These are phyloP conservation scores for Drosophila paramelanica DNA, from an alignment of 2,888 invertebrate species.

Conservation along the genomic window DNA sequence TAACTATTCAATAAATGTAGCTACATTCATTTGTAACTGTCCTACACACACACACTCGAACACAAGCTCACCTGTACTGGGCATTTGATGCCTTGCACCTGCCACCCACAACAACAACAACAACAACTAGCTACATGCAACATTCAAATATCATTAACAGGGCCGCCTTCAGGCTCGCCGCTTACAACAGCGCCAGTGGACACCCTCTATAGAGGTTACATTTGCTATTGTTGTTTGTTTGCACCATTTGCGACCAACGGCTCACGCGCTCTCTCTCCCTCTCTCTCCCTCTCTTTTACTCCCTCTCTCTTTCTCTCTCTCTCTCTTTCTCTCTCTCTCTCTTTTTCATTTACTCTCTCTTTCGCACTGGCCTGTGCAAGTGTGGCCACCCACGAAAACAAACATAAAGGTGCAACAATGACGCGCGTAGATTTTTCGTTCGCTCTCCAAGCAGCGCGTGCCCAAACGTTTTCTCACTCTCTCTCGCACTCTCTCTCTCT, in stretches of 20 bases:
- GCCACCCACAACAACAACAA: constrained; percentile 8
- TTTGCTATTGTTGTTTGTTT: constrained; percentile 76
- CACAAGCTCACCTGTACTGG: background rate
- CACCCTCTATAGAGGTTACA: constrained; percentile 79
- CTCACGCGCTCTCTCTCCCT: background rate
- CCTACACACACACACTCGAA: background rate
- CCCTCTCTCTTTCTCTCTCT: constrained; percentile 11
- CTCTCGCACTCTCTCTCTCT: constrained; percentile 20
- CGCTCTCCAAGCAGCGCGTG: constrained; percentile 40
- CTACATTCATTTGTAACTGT: constrained; percentile 2
- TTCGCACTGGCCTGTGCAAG: constrained; percentile 17
- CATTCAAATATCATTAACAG: constrained; percentile 28
- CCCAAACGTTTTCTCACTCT: constrained; percentile 17
- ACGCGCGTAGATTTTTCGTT: constrained; percentile 70
- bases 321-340: background rate
- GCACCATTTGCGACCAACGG: constrained; percentile 58
- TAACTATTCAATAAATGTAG: constrained; percentile 12
- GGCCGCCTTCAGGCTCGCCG: constrained; percentile 12
- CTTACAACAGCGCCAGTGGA: constrained; percentile 23
- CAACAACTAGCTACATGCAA: constrained; percentile 9
- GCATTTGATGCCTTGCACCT: background rate
- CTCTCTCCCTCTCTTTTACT: background rate
- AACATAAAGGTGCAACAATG: constrained; percentile 82
- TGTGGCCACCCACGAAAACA: constrained; percentile 78
- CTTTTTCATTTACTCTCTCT: background rate